A percentile compares a stretch with the other conserved stretches of the same genome.
Conservation (phyloP, 2,113 vertebrate species). For the Stegastes partitus region DNA sequence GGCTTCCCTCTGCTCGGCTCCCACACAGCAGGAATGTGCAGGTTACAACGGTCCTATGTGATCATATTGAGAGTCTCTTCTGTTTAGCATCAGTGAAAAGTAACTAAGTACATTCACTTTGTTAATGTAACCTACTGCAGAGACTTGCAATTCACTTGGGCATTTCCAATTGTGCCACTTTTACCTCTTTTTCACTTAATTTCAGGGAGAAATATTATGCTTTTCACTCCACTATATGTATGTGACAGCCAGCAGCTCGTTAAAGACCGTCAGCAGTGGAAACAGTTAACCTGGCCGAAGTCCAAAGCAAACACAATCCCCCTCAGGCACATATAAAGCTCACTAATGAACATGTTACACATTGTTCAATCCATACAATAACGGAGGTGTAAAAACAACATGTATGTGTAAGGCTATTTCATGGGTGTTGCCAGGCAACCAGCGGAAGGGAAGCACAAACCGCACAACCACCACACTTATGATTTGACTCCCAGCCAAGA, state of each 20-base stretch:
- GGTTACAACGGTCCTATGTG: conserved; percentile 51
- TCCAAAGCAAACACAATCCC: conserved; percentile 1
- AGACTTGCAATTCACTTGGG: not conserved
- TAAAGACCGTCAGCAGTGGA: too few species aligned
- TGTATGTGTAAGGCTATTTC: not conserved
- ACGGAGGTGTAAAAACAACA: not conserved
- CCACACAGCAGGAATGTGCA: conserved; percentile 81
- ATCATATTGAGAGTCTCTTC: conserved; percentile 3
- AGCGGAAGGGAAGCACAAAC: not conserved
- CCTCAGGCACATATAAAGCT: not conserved
- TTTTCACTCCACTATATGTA: not conserved
- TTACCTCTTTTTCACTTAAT: not conserved
- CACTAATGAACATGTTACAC: not conserved
- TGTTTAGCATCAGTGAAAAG: conserved; percentile 22
- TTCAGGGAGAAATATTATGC: not conserved
- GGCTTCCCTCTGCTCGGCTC: conserved; percentile 72
- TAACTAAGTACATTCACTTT: conserved; percentile 1
- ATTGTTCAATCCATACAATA: not conserved
- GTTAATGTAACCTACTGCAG: not conserved
- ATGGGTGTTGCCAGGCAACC: conserved; percentile 6
- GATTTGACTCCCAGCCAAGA: not conserved
- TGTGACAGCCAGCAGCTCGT: not conserved
- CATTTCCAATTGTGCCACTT: not conserved
- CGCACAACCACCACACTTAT: not conserved
- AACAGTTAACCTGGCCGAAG: too few species aligned